Base-by-base conservation (phyloP, 2,888 invertebrate species). In the Zaprionus lineosus region DNA sequence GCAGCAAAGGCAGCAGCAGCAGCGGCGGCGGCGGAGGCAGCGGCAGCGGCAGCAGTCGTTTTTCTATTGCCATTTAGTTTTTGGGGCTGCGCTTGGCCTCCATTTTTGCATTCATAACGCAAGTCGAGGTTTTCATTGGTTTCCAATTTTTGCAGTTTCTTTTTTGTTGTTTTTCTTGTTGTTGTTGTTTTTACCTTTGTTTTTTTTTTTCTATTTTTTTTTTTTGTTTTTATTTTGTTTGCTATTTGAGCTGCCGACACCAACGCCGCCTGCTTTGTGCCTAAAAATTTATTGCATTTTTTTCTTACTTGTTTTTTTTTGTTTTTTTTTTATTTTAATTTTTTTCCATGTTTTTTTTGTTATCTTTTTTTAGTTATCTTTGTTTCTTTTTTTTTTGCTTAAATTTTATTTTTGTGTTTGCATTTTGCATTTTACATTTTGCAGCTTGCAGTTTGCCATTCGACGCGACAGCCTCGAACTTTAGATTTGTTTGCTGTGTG, bases 401-500 rank as follows among this genome's bases (percentile, higher is more conserved):
- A n/a, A n/a, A n/a, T n/a, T n/a, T n/a, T n/a, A n/a, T n/a, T n/a
- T n/a, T n/a, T n/a, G n/a, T n/a, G n/a, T n/a, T n/a, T n/a, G n/a
- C n/a, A n/a, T n/a, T n/a, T n/a, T n/a, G n/a, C n/a, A n/a, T n/a
- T n/a, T n/a, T n/a, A n/a, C n/a, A n/a, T n/a, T n/a, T n/a, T n/a
- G n/a, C n/a, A n/a, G n/a, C n/a, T n/a, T n/a, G n/a, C n/a, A n/a
- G 37, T 43, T 39, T 47, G 66, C 56, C 82, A 65, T 66, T 84
- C 84, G 84, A 78, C 83, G 83, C 84, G 55, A 47, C 68, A 86
- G 73, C 82, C 82, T 83, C 86, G 82, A 86, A 83, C 82, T 83
- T 83, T 83, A 86, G 83, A 86, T 86, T 83, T 73, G 85, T 73
- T 83, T 82, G 84, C 84, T 82, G 46, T 84, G n/a, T n/a, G 84